Conservation (phyloP, 2,797 vertebrate species). For the Crypturellus tataupa region DNA sequence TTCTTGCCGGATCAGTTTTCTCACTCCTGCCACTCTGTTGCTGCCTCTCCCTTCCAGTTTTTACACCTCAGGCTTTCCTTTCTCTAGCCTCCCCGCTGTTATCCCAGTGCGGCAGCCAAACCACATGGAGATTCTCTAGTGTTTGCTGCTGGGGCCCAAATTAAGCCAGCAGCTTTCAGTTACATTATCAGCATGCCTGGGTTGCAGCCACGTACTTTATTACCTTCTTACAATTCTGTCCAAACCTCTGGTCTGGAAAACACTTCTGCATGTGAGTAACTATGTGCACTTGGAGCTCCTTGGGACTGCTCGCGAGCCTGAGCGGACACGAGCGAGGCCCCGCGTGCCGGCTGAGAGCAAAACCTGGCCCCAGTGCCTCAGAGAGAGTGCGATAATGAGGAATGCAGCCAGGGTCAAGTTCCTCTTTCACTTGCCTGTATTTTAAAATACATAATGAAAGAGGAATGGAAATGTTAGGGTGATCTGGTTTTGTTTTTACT, state of each 20-base stretch:
- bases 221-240: neutral
- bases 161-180: slow-evolving; percentile 9
- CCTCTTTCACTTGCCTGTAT: slow-evolving; percentile 55
- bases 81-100: neutral
- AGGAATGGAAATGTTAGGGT: slow-evolving; percentile 69
- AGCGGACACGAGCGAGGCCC: neutral
- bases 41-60: neutral
- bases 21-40: neutral
- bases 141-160: neutral
- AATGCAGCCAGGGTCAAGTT: slow-evolving; percentile 43
- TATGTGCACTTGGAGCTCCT: neutral
- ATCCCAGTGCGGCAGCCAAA: neutral
- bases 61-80: neutral
- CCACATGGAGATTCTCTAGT: neutral
- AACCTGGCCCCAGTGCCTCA: neutral
- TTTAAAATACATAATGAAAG: slow-evolving; percentile 64
- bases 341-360: neutral
- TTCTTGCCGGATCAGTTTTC: neutral
- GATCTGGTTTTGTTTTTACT: slow-evolving; percentile 50
- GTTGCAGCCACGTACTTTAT: neutral
- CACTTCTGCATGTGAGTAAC: neutral
- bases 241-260: neutral
- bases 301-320: neutral
- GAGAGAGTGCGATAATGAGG: neutral
- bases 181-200: neutral